Evolutionary conservation across 2,888 invertebrate genomes (phyloP), one percentile per base, ranked within the genome.

Genomic region (Folsomia candida): DNA sequence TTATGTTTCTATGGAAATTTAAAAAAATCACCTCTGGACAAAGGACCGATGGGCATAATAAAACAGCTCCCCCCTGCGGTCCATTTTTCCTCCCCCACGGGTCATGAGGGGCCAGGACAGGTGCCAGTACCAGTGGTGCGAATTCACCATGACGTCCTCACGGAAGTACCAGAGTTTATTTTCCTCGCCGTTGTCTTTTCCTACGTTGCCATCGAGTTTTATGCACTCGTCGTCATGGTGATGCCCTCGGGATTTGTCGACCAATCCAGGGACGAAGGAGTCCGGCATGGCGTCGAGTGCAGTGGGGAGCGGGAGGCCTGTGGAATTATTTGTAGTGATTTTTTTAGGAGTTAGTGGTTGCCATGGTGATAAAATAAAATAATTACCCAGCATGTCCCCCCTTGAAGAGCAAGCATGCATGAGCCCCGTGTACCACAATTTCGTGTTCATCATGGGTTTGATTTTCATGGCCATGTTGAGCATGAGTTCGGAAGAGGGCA

Each of bases 51-150:
- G 69, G 1, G 59, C 51, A 28, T 60, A 69, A 22, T 64, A 69
- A 47, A 69, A 69, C 0, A 69, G 24, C 59, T 69, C 69, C 0
- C 69, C 69, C 2, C 64, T 18, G 22, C 69, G 22, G n/a, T 69
- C 69, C 24, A 18, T 18, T 2, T 3, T 18, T 4, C 6, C 37
- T 14, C 37, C 37, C 14, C 2, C 22, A 22, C 1, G 58, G 37
- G 9, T 65, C n/a, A 65, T 26, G 4, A 69, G 22, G 18, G 69
- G 69, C 57, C 20, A 69, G 0, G 47, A 9, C 51, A 69, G 59
- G 47, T 69, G 69, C 69, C 69, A 69, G 20, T 69, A 65, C 74
- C 70, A 75, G 59, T 75, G 75, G 54, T 72, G 72, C 26, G 68
- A 66, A 29, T 68, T 72, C 18, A 72, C 60, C 70, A 68, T 65